Conservation (phyloP, 2,113 vertebrate genomes). For the Xiphias gladius region DNA sequence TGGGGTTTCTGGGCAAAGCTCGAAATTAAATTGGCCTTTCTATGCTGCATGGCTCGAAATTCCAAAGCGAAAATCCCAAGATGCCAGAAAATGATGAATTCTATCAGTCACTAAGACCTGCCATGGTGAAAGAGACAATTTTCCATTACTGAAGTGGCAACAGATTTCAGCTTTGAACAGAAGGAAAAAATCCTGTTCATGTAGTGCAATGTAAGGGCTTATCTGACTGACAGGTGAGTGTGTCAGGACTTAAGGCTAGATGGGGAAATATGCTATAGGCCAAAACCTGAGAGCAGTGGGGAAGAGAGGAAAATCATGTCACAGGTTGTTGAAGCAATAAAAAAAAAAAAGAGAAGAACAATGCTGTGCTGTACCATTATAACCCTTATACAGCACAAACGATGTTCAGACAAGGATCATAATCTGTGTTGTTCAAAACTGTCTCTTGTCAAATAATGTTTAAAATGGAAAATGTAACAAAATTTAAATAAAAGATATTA, state of each 20-base stretch:
- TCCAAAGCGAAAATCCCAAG: conserved; percentile 72
- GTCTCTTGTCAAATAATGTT: not conserved
- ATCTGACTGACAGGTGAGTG: conserved; percentile 77
- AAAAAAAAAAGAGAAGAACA: conserved; percentile 29
- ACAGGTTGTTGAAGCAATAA: conserved; percentile 42
- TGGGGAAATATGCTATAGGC: conserved; percentile 49
- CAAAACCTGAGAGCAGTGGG: conserved; percentile 37
- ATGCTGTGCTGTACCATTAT: not conserved
- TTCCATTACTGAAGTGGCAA: conserved; percentile 81
- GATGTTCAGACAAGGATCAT: not conserved
- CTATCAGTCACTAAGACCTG: conserved; percentile 79
- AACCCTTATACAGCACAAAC: not conserved
- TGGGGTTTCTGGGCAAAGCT: conserved; percentile 51
- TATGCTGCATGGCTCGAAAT: conserved; percentile 59
- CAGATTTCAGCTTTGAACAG: conserved; percentile 75
- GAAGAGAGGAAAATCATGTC: conserved; percentile 4
- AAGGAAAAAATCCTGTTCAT: conserved; percentile 48
- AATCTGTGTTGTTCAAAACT: not conserved
- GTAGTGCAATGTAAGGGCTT: conserved; percentile 75
- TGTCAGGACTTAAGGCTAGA: conserved; percentile 70
- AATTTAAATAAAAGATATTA: not conserved
- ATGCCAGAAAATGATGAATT: conserved; percentile 79
- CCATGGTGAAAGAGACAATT: conserved; percentile 77
- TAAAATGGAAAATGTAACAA: not conserved
- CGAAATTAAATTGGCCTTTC: conserved; percentile 76